Conservation (phyloP, 2,113 vertebrate species). For the Gambusia affinis region DNA sequence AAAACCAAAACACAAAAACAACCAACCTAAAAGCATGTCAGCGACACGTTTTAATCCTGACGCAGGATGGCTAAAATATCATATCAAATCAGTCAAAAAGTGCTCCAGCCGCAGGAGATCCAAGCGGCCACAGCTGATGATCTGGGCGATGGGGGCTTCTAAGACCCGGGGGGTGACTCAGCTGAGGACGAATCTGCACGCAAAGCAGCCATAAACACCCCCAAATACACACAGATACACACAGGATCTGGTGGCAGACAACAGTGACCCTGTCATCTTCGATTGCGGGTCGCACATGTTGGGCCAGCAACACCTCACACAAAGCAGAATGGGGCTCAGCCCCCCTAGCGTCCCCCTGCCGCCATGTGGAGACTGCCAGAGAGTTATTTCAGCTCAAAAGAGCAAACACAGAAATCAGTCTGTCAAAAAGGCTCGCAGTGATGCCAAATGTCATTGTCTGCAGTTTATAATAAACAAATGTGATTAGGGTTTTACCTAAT, state of each 20-base stretch:
- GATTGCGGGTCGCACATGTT: conserved; percentile 74
- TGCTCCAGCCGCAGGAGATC: conserved; percentile 44
- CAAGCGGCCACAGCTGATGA: conserved; percentile 67
- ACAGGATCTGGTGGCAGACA: conserved; percentile 69
- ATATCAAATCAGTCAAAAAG: conserved; percentile 58
- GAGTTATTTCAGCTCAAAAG: conserved; percentile 79
- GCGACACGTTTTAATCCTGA: conserved; percentile 64
- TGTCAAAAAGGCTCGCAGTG: conserved; percentile 47
- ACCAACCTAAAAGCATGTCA: conserved; percentile 50
- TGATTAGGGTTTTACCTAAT: conserved; percentile 14
- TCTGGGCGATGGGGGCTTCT: conserved; percentile 56
- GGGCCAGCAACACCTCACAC: conserved; percentile 76
- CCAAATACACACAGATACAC: conserved; percentile 37
- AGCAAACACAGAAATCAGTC: conserved; percentile 75
- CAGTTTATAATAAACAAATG: neutral
- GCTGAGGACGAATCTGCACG: conserved; percentile 73
- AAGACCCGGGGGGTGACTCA: conserved; percentile 57
- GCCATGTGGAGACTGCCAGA: conserved; percentile 68
- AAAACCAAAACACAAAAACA: conserved; percentile 32
- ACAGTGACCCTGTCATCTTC: conserved; percentile 81
- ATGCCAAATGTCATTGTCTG: neutral
- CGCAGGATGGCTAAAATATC: conserved; percentile 41
- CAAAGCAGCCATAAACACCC: conserved; percentile 47
- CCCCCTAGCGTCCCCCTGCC: conserved; percentile 74
- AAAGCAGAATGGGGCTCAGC: conserved; percentile 59